Evolutionary conservation across 2,113 vertebrate genomes (phyloP).

Genomic region (sheep (Ovis aries)): DNA sequence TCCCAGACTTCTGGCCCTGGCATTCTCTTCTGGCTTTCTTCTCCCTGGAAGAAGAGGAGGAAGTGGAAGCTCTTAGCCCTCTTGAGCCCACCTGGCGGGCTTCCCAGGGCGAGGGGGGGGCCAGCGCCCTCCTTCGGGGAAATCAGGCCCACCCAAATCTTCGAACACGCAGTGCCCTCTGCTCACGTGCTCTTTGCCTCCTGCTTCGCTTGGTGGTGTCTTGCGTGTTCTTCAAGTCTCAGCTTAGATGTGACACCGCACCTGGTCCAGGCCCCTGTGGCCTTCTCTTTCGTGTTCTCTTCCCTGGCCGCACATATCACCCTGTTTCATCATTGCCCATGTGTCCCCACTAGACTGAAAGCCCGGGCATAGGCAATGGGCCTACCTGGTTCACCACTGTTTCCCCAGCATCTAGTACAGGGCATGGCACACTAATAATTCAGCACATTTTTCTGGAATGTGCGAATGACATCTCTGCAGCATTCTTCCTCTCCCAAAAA

Average conservation of each 20-base stretch:
- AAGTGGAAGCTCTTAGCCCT: background rate
- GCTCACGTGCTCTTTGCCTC: background rate
- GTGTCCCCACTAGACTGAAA: background rate
- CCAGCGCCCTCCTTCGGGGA: background rate
- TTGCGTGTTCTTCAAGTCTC: background rate
- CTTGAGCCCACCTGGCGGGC: background rate
- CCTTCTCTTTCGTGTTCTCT: background rate
- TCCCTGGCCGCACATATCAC: background rate
- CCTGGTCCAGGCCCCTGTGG: background rate
- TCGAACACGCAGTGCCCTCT: background rate
- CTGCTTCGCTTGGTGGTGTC: background rate
- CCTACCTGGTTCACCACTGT: background rate
- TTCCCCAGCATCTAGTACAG: background rate
- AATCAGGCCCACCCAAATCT: background rate
- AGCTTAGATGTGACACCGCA: background rate
- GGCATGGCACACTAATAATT: background rate
- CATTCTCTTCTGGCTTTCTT: background rate
- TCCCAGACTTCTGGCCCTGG: background rate
- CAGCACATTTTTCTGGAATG: background rate
- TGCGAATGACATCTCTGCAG: background rate
- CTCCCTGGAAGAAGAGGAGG: background rate
- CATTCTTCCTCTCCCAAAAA: background rate
- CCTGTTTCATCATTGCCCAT: background rate
- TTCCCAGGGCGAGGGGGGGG: accelerated
- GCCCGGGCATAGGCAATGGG: background rate